phyloP scores from a whole-genome alignment of 2,113 vertebrate genomes.

The Cairina moschata region DNA sequence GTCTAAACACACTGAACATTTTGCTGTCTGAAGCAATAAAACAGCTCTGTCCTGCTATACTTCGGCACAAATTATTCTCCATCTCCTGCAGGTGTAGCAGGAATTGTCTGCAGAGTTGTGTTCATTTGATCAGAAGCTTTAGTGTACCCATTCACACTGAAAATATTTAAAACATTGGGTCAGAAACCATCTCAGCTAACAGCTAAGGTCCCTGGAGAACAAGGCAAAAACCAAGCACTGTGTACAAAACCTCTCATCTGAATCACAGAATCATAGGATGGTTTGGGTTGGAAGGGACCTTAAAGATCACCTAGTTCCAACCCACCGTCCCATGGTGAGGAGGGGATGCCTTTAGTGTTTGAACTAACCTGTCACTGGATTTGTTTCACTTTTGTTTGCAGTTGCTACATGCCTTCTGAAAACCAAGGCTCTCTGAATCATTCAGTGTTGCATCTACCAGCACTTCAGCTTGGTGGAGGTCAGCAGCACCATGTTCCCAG shows the following conservation, averaged over 20 bases:
- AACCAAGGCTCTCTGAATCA: neutral
- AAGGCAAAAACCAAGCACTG: neutral
- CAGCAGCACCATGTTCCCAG: neutral
- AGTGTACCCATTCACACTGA: neutral
- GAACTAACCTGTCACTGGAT: neutral
- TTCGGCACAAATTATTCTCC: neutral
- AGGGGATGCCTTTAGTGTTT: neutral
- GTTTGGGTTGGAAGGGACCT: neutral
- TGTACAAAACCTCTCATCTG: neutral
- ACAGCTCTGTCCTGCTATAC: neutral
- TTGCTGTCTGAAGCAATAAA: neutral
- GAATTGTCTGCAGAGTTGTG: neutral
- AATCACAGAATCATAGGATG: neutral
- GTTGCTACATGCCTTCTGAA: neutral
- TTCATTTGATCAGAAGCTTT: conserved; percentile 9
- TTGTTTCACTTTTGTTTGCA: conserved; percentile 3
- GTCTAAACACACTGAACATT: neutral
- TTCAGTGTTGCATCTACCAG: neutral
- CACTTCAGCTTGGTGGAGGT: neutral
- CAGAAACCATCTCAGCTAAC: neutral
- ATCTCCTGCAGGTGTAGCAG: neutral
- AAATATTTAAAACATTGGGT: neutral
- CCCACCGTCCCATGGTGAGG: neutral
- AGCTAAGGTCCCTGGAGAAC: neutral
- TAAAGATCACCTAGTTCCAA: neutral